These are phyloP conservation scores for Drosophila pectinifera DNA, from an alignment of 1,140 invertebrate species.

Conservation along the genomic window DNA sequence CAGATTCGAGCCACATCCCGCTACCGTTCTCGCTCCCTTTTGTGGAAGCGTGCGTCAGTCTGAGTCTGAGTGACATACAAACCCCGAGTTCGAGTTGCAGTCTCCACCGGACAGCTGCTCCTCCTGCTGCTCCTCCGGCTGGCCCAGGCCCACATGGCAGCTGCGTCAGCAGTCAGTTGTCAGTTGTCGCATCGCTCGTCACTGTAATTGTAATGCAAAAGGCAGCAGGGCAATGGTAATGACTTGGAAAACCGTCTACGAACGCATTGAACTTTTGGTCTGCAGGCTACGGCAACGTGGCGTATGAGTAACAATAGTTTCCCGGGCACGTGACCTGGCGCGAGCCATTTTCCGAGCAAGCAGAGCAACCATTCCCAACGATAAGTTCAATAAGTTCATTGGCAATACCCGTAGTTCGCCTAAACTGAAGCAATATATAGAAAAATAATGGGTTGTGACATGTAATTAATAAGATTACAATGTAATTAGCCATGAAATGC, in stretches of 20 bases:
- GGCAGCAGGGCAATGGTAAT: conserved; percentile 55
- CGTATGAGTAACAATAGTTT: conserved; percentile 70
- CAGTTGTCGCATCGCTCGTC: conserved; percentile 35
- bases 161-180: conserved; percentile 56
- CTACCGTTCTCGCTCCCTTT: background rate
- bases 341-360: conserved; percentile 20
- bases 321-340: conserved; percentile 30
- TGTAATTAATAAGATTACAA: no score
- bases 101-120: background rate
- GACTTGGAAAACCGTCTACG: conserved; percentile 43
- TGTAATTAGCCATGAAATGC: no score
- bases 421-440: no score
- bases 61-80: conserved; percentile 70
- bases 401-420: no score
- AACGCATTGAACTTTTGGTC: conserved; percentile 72
- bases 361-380: background rate
- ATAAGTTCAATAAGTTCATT: background rate
- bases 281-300: conserved; percentile 62
- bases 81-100: conserved; percentile 66
- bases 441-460: no score
- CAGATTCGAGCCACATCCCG: conserved; percentile 6
- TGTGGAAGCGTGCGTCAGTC: conserved; percentile 60
- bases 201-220: conserved; percentile 75
- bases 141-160: no score
- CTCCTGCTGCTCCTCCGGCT: conserved; percentile 29